Evolutionary conservation across 1,140 invertebrate species (phyloP).

Genomic region (Anoplophora glabripennis): DNA sequence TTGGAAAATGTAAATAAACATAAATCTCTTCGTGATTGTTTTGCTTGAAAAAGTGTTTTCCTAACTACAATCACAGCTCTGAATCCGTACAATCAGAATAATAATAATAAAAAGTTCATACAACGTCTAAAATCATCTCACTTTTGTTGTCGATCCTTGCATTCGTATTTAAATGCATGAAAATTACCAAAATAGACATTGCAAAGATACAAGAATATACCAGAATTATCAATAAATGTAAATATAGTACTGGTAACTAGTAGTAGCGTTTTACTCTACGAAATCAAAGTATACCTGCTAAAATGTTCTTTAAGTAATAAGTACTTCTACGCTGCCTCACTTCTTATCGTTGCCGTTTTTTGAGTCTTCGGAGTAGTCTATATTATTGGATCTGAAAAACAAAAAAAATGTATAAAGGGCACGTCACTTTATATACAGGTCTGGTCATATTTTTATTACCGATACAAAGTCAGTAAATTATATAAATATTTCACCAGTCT

Average conservation of each 20-base stretch:
- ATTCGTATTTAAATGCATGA: constrained; percentile 43
- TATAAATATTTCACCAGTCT: too few species aligned
- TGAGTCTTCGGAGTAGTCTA: constrained; percentile 22
- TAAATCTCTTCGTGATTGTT: background rate
- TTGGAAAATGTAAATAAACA: background rate
- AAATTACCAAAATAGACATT: constrained; percentile 44
- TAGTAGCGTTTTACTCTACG: constrained; percentile 18
- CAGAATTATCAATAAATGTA: constrained; percentile 9
- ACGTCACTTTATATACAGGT: too few species aligned
- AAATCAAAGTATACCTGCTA: constrained; percentile 18
- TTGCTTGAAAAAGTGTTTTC: constrained; percentile 32
- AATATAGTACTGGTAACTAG: constrained; percentile 18
- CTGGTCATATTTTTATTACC: too few species aligned
- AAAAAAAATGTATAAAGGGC: background rate
- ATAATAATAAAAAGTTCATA: constrained; percentile 39
- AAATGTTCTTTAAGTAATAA: constrained; percentile 1
- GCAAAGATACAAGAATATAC: constrained; percentile 30
- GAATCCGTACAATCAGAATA: constrained; percentile 34
- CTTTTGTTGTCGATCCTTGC: constrained; percentile 50
- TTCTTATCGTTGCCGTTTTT: constrained; percentile 20
- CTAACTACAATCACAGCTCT: constrained; percentile 45
- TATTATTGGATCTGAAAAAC: constrained; percentile 30
- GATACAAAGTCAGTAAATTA: too few species aligned
- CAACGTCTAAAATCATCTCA: constrained; percentile 49
- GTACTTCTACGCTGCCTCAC: constrained; percentile 1